Conservation (phyloP, 1,140 invertebrate genomes). For the Nylanderia fulva region DNA sequence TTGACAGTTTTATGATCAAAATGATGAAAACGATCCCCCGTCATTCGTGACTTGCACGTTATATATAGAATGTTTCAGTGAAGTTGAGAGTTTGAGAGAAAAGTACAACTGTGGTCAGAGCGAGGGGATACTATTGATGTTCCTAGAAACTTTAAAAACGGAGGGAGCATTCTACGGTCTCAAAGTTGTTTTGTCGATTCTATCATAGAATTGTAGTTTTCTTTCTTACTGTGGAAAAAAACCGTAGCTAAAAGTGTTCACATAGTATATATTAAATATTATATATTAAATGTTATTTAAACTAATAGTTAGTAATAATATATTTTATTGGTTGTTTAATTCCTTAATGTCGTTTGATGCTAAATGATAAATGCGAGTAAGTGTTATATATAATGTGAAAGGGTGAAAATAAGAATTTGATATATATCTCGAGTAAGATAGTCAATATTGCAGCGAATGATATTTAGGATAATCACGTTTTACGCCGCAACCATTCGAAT, state of each 20-base stretch:
- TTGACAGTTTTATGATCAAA: neutral
- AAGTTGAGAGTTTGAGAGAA: neutral
- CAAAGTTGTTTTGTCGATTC: neutral
- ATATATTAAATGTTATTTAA: constrained; percentile 18
- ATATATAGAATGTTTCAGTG: neutral
- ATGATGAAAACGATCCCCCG: neutral
- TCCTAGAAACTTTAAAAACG: constrained; percentile 14
- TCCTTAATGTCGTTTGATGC: neutral
- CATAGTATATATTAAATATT: neutral
- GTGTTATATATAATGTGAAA: constrained; percentile 12
- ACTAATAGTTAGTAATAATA: neutral
- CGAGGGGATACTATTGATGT: neutral
- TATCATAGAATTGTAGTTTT: neutral
- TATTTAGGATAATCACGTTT: constrained; percentile 18
- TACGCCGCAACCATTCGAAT: constrained; percentile 69
- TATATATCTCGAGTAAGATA: neutral
- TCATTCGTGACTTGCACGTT: neutral
- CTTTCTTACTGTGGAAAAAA: constrained; percentile 10
- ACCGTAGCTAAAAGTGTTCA: neutral
- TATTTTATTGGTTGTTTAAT: neutral
- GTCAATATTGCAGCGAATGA: neutral
- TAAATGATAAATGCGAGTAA: neutral
- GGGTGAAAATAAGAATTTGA: constrained; percentile 1
- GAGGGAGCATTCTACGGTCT: neutral
- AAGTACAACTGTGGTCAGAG: neutral